Evolutionary conservation across 2,888 invertebrate genomes (phyloP), one percentile per base, ranked within the genome.

Genomic region (Hirudinaria manillensis): DNA sequence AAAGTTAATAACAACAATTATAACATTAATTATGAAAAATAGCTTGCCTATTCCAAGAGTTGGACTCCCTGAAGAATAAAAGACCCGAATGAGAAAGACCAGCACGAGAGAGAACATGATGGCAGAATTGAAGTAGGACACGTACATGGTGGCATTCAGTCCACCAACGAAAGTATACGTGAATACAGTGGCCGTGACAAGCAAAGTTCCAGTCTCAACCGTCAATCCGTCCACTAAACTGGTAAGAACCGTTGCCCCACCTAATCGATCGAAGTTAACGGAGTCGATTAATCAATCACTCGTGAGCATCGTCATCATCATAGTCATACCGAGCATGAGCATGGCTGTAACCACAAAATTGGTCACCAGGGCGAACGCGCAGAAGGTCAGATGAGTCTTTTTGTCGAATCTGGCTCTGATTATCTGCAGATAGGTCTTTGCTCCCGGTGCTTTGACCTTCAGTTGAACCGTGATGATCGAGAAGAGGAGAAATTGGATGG

Each of bases 391-490:
- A 77, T 85, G 85, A 7, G 84, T 84, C 27, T 71, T 79, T 55
- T 78, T 78, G 6, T 84, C 85, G 77, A 84, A 85, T 7, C 85
- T 77, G 4, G 85, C 85, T 66, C 80, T 78, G 76, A 85, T 84
- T 32, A 83, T 82, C 77, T 85, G 85, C 6, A 85, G 81, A 77
- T 84, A 85, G 0, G 85, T 85, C 78, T 85, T 84, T 38, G 85
- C 85, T 7, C 85, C 85, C 0, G 85, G 85, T 0, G 85, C 85
- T 36, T 83, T 80, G 32, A 82, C 82, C 78, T 83, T 84, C n/a
- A 85, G 80, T 79, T 85, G 84, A 1, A 84, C 83, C 4, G 84
- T 83, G 13, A 85, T 75, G 77, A 81, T 80, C 24, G 81, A 51
- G 74, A 81, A 81, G 38, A 81, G 77, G 27, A 81, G 75, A 24